Base-by-base conservation (phyloP, 2,797 vertebrate species). In the Momotus momota region DNA sequence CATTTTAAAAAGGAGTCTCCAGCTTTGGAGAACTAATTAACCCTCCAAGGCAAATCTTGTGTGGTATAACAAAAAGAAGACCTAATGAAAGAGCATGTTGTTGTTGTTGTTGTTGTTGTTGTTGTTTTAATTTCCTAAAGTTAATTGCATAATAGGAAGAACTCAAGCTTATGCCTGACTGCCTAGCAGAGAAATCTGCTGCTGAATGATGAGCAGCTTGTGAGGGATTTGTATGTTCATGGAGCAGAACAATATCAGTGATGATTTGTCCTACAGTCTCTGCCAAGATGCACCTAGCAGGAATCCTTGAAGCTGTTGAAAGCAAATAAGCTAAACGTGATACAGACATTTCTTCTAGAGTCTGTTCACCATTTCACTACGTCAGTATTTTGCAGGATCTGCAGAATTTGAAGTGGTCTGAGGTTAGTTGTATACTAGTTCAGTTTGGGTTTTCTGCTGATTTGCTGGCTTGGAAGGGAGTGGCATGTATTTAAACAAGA, bases 61-160 rank as follows among this genome's bases (percentile, higher is more conserved):
- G 83, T 82, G 80, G 70, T 72, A 55, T 41, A 88, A 81, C 58
- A 48, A 62, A 79, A 90, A 78, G 77, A 73, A 66, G 48, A 64
- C 38, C 25, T 78, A 69, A 74, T 92, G 51, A 88, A 93, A 90
- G 72, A 69, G 9, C 11, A 7, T 35, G 35, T 35, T 54, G 64
- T 9, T 80, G 38, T 75, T 88, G n/a, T 73, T 82, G 29, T 35
- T 35, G 35, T 35, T 54, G 64, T 9, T 80, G 38, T 75, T 88
- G n/a, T 73, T 82, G 29, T 78, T 78, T 91, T 91, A 74, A 84
- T 90, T 94, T 91, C 62, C 43, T 90, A 9, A 88, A 86, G 23
- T 54, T 95, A 93, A 83, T 72, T 8, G 2, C 40, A 26, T 81
- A 77, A 65, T 60, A 75, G 46, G 41, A 80, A 35, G 66, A 81